Evolutionary conservation across 2,113 vertebrate genomes (phyloP).

Genomic region (Ginglymostoma cirratum): DNA sequence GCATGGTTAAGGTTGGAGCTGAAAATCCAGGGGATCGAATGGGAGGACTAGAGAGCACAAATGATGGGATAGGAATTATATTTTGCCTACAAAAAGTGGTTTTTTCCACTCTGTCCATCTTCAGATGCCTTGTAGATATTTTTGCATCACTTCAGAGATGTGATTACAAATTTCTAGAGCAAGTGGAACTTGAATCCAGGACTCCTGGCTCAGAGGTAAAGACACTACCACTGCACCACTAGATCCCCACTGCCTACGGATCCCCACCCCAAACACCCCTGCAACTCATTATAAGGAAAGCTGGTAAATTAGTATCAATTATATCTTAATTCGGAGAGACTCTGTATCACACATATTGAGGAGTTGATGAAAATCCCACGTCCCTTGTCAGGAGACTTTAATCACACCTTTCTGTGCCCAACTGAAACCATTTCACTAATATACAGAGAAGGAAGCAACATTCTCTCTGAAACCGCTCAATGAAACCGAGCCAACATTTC

Average conservation of each 20-base stretch:
- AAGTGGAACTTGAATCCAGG: too few relatives aligned
- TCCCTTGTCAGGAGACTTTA: neutral
- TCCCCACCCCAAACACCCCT: neutral
- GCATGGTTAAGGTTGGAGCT: neutral
- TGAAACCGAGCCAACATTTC: neutral
- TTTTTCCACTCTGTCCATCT: neutral
- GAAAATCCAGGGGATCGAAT: neutral
- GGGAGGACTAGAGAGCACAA: neutral
- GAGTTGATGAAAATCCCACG: neutral
- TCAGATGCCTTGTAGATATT: neutral
- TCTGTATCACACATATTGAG: neutral
- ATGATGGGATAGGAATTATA: neutral
- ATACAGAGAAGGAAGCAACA: neutral
- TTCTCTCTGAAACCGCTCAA: neutral
- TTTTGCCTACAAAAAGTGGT: neutral
- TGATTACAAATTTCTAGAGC: too few relatives aligned
- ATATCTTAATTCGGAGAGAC: neutral
- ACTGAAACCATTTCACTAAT: neutral
- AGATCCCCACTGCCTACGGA: too few relatives aligned
- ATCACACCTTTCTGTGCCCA: neutral
- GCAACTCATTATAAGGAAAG: neutral
- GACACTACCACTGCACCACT: too few relatives aligned
- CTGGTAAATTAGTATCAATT: neutral
- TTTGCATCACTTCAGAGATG: too few relatives aligned
- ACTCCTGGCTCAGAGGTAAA: too few relatives aligned